Evolutionary conservation across 2,113 vertebrate genomes (phyloP), one percentile per base, ranked within the genome.

Genomic region (Salvelinus fontinalis): DNA sequence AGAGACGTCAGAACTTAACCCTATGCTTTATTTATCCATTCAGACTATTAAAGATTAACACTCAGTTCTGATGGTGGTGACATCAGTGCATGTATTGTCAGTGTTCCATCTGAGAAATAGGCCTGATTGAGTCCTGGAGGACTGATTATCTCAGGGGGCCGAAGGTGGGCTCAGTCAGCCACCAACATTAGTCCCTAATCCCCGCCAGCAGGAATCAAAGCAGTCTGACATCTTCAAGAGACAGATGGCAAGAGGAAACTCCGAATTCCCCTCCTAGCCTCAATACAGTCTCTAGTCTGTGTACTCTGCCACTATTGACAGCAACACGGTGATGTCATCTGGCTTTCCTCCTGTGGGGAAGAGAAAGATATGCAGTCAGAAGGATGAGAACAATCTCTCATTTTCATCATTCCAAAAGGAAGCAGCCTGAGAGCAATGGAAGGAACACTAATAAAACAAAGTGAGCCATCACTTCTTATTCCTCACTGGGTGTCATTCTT

Each of bases 261-360:
- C 29, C 65, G 44, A 16, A 18, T 54, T 54, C 51, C 13, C 64
- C 14, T 16, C 16, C 5, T 18, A 18, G 34, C 29, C 34, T n/a
- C 72, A 3, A 64, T 44, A 9, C 27, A 3, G 29, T 39, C 20
- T 34, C 67, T 78, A 99, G 96, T 99, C 97, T 83, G 98, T 96
- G 72, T 99, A 99, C 92, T 99, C 98, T 0, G 98, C 98, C 82
- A 99, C 98, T 59, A 99, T 98, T 5, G 98, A 99, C 67, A 99
- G 96, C 51, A 99, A 96, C 92, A 99, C 97, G 3, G 98, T 99
- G 94, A 99, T 99, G 89, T 99, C 98, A 59, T 99, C 98, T 77
- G 98, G 98, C 82, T 99, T 99, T 51, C 98, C 98, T 89, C 97
- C 97, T 99, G 91, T 8, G 81, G 49, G 75, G 39, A 85, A 87